Percentiles rank a stretch among this genome's conserved stretches.
phyloP scores from a whole-genome alignment of 2,113 vertebrate species.

The Sinocyclocheilus rhinocerous region DNA sequence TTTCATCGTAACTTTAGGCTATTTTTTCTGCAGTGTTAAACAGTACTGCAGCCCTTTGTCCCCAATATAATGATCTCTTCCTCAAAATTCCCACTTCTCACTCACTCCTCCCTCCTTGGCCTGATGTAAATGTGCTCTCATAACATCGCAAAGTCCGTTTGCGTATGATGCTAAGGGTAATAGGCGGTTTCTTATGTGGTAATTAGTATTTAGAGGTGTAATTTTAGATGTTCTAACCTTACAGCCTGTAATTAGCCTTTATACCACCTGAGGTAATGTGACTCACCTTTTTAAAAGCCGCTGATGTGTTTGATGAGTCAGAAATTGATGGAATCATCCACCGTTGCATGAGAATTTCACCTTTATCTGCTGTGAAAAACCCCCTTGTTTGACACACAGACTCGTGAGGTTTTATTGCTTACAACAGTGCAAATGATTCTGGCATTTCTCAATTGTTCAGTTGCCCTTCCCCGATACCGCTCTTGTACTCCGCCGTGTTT shows the following conservation, averaged over 20 bases:
- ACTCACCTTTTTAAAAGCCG: slow-evolving; percentile 62
- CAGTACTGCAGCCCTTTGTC: slow-evolving; percentile 15
- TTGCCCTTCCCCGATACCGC: background rate
- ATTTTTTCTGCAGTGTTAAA: background rate
- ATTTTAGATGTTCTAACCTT: slow-evolving; percentile 69
- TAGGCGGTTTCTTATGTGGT: slow-evolving; percentile 67
- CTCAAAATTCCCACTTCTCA: background rate
- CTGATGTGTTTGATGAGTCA: slow-evolving; percentile 44
- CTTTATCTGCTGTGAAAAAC: background rate
- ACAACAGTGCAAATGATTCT: background rate
- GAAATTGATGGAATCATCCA: slow-evolving; percentile 42
- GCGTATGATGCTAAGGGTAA: slow-evolving; percentile 68
- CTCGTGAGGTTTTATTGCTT: background rate
- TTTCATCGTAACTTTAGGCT: background rate
- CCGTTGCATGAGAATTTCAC: background rate
- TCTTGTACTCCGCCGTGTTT: slow-evolving; percentile 51
- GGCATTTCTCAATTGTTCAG: background rate
- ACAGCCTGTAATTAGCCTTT: slow-evolving; percentile 67
- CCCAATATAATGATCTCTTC: slow-evolving; percentile 19
- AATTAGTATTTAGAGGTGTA: slow-evolving; percentile 73
- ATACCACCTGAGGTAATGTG: slow-evolving; percentile 63
- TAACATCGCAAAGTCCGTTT: slow-evolving; percentile 58
- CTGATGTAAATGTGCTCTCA: slow-evolving; percentile 64
- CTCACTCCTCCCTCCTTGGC: slow-evolving; percentile 48
- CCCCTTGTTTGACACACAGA: background rate